phyloP scores from a whole-genome alignment of 2,888 invertebrate genomes.

The Synanthedon vespiformis region DNA sequence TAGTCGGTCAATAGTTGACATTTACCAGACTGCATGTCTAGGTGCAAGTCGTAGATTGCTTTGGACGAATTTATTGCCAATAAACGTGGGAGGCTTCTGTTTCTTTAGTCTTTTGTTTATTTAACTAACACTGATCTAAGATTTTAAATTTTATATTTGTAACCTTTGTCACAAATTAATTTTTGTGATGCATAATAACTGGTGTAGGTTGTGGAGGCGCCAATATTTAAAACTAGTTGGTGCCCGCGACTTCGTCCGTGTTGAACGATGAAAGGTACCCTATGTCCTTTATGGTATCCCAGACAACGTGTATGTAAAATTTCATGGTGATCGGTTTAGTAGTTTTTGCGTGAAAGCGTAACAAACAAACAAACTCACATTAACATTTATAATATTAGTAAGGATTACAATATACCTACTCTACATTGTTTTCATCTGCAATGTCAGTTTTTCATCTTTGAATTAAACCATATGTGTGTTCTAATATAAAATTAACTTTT shows the following conservation, averaged over 20 bases:
- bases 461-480: too few species aligned
- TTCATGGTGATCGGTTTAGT: too few species aligned
- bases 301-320: too few species aligned
- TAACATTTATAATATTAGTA: constrained; percentile 14
- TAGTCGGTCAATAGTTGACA: constrained; percentile 24
- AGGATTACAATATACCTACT: constrained; percentile 19
- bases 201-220: constrained; percentile 15
- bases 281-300: too few species aligned
- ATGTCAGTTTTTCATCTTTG: constrained; percentile 12
- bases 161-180: constrained; percentile 17
- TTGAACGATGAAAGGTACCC: too few species aligned
- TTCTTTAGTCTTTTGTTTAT: neutral
- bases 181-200: constrained; percentile 18
- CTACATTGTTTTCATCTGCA: constrained; percentile 23
- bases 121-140: neutral
- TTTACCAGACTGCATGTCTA: constrained; percentile 15
- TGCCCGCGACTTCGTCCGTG: too few species aligned
- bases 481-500: too few species aligned
- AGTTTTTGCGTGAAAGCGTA: too few species aligned
- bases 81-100: neutral
- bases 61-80: neutral
- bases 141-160: neutral
- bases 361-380: too few species aligned
- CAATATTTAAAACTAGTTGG: constrained; percentile 10
- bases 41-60: neutral